Conservation (phyloP, 2,888 invertebrate species). For the Tanytarsus gracilentus region DNA sequence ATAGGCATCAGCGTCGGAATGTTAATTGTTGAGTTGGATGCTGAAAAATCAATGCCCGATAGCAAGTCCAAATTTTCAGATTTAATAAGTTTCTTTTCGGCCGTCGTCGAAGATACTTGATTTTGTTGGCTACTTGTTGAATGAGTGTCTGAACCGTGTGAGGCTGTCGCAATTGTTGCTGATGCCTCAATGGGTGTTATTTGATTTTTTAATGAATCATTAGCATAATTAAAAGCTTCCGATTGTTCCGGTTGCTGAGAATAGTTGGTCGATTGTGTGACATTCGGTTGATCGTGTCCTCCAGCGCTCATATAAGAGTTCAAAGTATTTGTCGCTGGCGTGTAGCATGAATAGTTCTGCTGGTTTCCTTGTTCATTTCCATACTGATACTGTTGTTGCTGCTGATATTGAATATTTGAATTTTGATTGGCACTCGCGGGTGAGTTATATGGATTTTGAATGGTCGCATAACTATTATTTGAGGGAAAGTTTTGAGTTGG, state of each 20-base stretch:
- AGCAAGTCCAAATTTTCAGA: slow-evolving; percentile 58
- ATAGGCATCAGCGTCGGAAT: slow-evolving; percentile 23
- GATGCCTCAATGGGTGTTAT: background rate
- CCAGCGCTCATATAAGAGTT: slow-evolving; percentile 7
- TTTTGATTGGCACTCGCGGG: background rate
- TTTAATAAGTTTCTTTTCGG: no score
- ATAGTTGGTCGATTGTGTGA: background rate
- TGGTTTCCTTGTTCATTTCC: slow-evolving; percentile 32
- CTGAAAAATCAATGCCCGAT: slow-evolving; percentile 64
- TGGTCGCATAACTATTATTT: slow-evolving; percentile 36
- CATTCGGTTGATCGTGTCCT: background rate
- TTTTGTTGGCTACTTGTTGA: no score
- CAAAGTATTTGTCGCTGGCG: background rate
- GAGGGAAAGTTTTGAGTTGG: slow-evolving; percentile 42
- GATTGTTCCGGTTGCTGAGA: background rate
- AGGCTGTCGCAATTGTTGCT: no score
- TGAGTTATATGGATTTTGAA: slow-evolving; percentile 37
- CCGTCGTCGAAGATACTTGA: background rate
- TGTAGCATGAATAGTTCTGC: slow-evolving; percentile 30
- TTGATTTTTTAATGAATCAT: background rate
- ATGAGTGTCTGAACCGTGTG: no score
- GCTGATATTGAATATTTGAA: slow-evolving; percentile 36
- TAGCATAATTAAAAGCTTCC: background rate
- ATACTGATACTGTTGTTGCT: background rate
- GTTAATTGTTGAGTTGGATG: slow-evolving; percentile 34